Percentiles rank a stretch among this genome's conserved stretches.
Conservation (phyloP, 2,888 invertebrate genomes). For the Criorhina ranunculi region DNA sequence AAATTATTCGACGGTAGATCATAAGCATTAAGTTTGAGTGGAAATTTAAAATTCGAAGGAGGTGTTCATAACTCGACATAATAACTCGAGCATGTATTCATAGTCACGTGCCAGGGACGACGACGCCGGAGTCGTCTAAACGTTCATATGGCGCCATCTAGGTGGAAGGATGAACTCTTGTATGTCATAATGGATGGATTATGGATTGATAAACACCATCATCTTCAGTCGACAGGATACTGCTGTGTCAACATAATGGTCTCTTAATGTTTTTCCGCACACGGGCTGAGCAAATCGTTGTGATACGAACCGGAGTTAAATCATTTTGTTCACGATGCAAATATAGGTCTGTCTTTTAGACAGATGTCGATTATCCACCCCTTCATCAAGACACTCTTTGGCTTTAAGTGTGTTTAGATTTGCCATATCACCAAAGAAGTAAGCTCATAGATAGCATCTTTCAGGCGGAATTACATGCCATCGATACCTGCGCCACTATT, state of each 20-base stretch:
- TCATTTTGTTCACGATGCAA: background rate
- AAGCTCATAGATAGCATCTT: too few relatives aligned
- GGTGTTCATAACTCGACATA: constrained; percentile 53
- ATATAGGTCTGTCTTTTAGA: too few relatives aligned
- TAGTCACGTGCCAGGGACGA: constrained; percentile 34
- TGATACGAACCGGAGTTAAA: background rate
- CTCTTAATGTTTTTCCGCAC: constrained; percentile 12
- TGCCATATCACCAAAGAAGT: too few relatives aligned
- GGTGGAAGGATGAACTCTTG: constrained; percentile 27
- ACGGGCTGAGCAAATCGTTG: background rate
- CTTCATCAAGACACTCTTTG: too few relatives aligned
- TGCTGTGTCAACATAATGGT: constrained; percentile 22
- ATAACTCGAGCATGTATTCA: constrained; percentile 38
- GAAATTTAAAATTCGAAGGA: constrained; percentile 39
- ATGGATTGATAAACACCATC: constrained; percentile 41
- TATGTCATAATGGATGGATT: constrained; percentile 19
- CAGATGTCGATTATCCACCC: too few relatives aligned
- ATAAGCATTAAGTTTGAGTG: constrained; percentile 24
- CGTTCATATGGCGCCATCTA: background rate
- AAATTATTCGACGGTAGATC: constrained; percentile 53
- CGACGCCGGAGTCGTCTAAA: background rate
- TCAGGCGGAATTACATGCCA: too few relatives aligned
- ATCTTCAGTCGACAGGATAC: constrained; percentile 16
- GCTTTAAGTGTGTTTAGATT: too few relatives aligned
- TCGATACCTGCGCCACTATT: too few relatives aligned